Evolutionary conservation across 2,113 vertebrate species (phyloP), one percentile per base, ranked within the genome.

Genomic region (Oncorhynchus kisutch): DNA sequence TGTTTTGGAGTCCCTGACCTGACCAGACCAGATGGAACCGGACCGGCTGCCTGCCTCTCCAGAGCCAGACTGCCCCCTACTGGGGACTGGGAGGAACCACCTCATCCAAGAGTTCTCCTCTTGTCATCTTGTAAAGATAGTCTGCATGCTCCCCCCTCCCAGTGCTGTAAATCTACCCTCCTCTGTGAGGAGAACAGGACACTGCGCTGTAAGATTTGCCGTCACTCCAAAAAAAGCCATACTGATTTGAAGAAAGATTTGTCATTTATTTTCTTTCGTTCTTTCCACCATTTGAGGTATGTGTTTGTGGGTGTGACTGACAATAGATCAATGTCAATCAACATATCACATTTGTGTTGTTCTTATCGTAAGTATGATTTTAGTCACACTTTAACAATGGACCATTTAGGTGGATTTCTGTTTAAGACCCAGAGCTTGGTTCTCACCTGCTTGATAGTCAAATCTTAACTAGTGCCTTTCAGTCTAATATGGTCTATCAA

Each of bases 141-240:
- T 68, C 70, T 31, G 13, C 79, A 71, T 9, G 1, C 67, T 71
- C 67, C 72, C 75, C 31, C 11, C 45, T 70, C 78, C 59, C 83
- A 88, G 91, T 69, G 3, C 75, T 70, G 70, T 3, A 51, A 91
- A 95, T 87, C 89, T 84, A 93, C 90, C 89, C 95, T 97, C 97
- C 96, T 98, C 97, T 90, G 62, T 98, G 97, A 97, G 97, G 96
- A 96, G 94, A 95, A 86, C 79, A 64, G 57, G 94, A 91, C 94
- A 87, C 96, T 91, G 90, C 92, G 92, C 93, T 95, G 93, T 94
- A 93, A 93, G 92, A 27, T 91, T 92, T 91, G 92, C 94, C 93
- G 91, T 92, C 27, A 54, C 65, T 74, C 39, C 39, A 45, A 76
- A 22, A 60, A 67, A 96, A 97, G 96, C 95, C 96, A 98, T 96